phyloP scores from a whole-genome alignment of 2,888 invertebrate genomes.

The Atethmia centrago region DNA sequence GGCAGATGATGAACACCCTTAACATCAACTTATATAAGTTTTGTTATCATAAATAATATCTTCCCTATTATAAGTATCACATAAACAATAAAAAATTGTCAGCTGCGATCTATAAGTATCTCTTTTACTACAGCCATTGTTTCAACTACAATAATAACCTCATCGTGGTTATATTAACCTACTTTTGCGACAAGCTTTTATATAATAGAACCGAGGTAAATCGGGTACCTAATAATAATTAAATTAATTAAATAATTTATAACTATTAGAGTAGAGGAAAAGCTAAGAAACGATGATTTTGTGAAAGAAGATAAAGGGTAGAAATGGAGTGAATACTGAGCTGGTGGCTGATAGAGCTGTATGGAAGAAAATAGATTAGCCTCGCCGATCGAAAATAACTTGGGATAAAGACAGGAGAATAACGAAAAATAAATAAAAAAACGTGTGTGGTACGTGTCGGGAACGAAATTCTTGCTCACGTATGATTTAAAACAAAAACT shows the following conservation, averaged over 20 bases:
- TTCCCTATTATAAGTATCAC: not conserved
- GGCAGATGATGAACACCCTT: too few species aligned
- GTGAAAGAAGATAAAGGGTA: too few species aligned
- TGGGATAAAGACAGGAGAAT: not conserved
- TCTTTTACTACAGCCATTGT: conserved; percentile 21
- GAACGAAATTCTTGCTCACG: too few species aligned
- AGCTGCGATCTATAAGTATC: not conserved
- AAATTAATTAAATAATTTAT: not conserved
- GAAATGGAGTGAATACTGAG: too few species aligned
- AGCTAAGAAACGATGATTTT: too few species aligned
- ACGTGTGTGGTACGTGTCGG: too few species aligned
- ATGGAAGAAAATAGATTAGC: not conserved
- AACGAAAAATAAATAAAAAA: not conserved
- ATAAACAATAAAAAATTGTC: not conserved
- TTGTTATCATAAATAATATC: not conserved
- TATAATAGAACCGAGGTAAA: not conserved
- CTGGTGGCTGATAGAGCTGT: too few species aligned
- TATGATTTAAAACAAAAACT: too few species aligned
- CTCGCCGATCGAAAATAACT: not conserved
- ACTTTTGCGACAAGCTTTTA: not conserved
- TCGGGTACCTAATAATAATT: not conserved
- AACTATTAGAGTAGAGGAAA: not conserved
- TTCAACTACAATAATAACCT: conserved; percentile 10
- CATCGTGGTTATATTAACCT: conserved; percentile 16
- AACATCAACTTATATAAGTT: not conserved